Base-by-base conservation (phyloP, 2,888 invertebrate species). In the Polydesmus complanatus region DNA sequence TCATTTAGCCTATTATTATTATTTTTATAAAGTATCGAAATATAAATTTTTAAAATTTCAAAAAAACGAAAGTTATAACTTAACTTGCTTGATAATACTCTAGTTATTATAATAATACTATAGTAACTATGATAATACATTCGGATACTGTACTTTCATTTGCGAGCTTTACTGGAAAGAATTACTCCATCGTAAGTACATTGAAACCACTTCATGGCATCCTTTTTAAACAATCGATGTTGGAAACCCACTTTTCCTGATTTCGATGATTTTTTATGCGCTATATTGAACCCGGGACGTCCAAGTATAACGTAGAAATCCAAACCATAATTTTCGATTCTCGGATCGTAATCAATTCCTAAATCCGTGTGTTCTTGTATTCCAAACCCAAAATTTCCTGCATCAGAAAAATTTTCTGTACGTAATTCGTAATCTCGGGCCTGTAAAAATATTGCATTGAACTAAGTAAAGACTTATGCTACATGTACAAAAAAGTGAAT, bases 161-260 rank as follows among this genome's bases (percentile, higher is more conserved):
- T n/a, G n/a, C n/a, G n/a, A 37, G 37, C 37, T 37, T 37, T 37
- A 8, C 37, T 14, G 14, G 37, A 14, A 8, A 37, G 14, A 37
- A 37, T 37, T 5, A 37, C 14, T 37, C 37, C 37, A 37, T 37
- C 37, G 14, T 37, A 37, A 5, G 98, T 98, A 82, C 95, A 93
- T 79, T 98, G 98, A 86, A 98, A 98, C 98, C 98, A 98, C 79
- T 98, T 98, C 90, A 98, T 97, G 68, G 97, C 91, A 75, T 98
- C 97, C 77, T 98, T 98, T 78, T 95, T 96, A 62, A 85, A 88
- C 68, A 98, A 80, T 71, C 89, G 84, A 77, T 99, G 98, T 64
- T 84, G 85, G 77, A 86, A 86, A 64, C 98, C 98, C 75, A 98
- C 91, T 73, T 85, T 86, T 66, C 94, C 93, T 68, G 86, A 88